Conservation (phyloP, 1,140 invertebrate genomes). For the Hycleus phaleratus region DNA sequence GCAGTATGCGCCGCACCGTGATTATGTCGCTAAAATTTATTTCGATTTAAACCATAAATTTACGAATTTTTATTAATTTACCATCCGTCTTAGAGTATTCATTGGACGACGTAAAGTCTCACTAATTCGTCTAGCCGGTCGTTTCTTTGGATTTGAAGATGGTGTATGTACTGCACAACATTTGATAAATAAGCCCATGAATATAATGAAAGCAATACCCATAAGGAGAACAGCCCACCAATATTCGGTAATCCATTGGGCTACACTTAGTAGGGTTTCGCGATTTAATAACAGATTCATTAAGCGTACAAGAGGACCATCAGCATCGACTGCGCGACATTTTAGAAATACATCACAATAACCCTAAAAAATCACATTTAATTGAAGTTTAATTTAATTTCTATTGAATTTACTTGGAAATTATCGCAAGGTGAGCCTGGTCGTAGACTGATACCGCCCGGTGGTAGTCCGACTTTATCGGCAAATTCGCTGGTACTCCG, state of each 20-base stretch:
- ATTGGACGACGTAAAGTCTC: conserved; percentile 83
- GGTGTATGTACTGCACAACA: conserved; percentile 99
- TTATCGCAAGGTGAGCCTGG: conserved; percentile 97
- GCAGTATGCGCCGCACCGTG: conserved; percentile 28
- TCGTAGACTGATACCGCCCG: conserved; percentile 79
- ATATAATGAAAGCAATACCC: conserved; percentile 82
- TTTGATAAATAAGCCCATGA: conserved; percentile 99
- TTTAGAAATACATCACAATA: conserved; percentile 99
- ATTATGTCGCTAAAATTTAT: conserved; percentile 14
- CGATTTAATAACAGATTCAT: conserved; percentile 95
- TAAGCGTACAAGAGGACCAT: conserved; percentile 90
- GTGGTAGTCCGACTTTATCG: conserved; percentile 61
- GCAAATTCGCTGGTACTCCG: conserved; percentile 81
- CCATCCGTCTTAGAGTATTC: conserved; percentile 80
- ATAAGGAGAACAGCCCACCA: conserved; percentile 97
- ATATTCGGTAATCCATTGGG: conserved; percentile 85
- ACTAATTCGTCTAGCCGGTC: conserved; percentile 73
- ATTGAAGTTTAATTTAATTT: conserved; percentile 1
- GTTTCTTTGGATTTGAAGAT: conserved; percentile 91
- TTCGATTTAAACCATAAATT: conserved; percentile 18
- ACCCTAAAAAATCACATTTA: conserved; percentile 52
- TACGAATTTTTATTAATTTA: conserved; percentile 33
- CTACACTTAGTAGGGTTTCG: conserved; percentile 77
- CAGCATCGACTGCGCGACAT: conserved; percentile 94
- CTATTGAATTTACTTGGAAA: conserved; percentile 65